Percentiles rank a stretch among this genome's conserved stretches.
Conservation (phyloP, 2,888 invertebrate species). For the Crioceris asparagi region DNA sequence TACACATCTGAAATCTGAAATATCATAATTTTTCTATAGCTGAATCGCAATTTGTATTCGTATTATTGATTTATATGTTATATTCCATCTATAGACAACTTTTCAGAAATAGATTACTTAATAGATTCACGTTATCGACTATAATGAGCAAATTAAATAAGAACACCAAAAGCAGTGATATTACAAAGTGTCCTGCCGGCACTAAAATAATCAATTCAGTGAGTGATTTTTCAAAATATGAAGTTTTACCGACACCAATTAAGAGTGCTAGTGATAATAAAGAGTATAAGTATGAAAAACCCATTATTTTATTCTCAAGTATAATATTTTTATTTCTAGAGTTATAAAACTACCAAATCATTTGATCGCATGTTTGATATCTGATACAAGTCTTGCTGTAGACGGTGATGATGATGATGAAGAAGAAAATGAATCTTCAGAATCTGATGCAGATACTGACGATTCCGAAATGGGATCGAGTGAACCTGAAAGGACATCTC, state of each 20-base stretch:
- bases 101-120: too few relatives aligned
- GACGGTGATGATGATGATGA: constrained; percentile 38
- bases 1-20: too few relatives aligned
- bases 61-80: too few relatives aligned
- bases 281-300: constrained; percentile 51
- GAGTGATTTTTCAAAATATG: constrained; percentile 17
- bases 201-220: neutral
- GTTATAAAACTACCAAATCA: constrained; percentile 59
- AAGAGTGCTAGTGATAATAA: constrained; percentile 72
- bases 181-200: neutral
- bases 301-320: neutral
- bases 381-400: constrained; percentile 39
- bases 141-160: neutral
- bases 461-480: constrained; percentile 19
- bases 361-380: constrained; percentile 58
- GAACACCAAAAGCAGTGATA: neutral
- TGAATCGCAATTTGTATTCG: too few relatives aligned
- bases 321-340: constrained; percentile 34
- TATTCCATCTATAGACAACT: too few relatives aligned
- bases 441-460: constrained; percentile 23
- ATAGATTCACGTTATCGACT: too few relatives aligned
- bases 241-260: constrained; percentile 43
- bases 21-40: too few relatives aligned
- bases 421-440: constrained; percentile 29
- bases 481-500: constrained; percentile 22